Percentiles rank a stretch among this genome's conserved stretches.
phyloP scores from a whole-genome alignment of 2,888 invertebrate genomes.

The Hydriomena furcata region DNA sequence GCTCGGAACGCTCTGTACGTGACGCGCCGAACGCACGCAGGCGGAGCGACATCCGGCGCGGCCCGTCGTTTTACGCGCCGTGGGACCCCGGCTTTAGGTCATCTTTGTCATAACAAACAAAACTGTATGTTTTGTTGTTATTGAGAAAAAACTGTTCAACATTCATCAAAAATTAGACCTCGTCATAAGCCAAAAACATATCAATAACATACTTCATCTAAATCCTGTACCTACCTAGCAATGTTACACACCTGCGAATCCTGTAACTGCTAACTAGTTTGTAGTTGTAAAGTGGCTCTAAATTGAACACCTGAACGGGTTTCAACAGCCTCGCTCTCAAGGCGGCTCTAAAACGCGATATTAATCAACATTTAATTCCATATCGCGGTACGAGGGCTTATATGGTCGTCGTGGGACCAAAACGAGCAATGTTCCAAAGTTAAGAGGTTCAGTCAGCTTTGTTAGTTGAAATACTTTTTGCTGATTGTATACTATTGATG shows the following conservation, averaged over 20 bases:
- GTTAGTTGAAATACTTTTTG: neutral
- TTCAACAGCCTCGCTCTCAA: conserved; percentile 44
- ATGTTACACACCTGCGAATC: conserved; percentile 55
- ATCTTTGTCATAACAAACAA: too few relatives aligned
- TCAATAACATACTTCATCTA: conserved; percentile 41
- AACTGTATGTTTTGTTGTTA: too few relatives aligned
- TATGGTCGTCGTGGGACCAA: conserved; percentile 68
- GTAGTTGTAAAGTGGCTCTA: conserved; percentile 68
- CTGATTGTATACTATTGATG: too few relatives aligned
- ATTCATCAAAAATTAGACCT: neutral
- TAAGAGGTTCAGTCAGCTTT: neutral
- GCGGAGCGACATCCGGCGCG: too few relatives aligned
- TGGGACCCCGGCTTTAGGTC: too few relatives aligned
- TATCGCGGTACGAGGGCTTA: conserved; percentile 47
- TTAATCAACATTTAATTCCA: conserved; percentile 81
- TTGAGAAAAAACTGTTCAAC: too few relatives aligned
- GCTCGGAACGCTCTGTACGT: too few relatives aligned
- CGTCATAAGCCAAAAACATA: conserved; percentile 8
- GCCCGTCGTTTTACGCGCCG: too few relatives aligned
- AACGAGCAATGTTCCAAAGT: neutral
- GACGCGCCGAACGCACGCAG: too few relatives aligned
- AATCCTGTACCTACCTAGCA: conserved; percentile 48
- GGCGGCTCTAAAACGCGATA: conserved; percentile 61
- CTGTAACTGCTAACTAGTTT: conserved; percentile 67
- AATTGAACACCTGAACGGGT: conserved; percentile 68